phyloP scores from a whole-genome alignment of 1,140 invertebrate species.

The Paraescarpia echinospica region DNA sequence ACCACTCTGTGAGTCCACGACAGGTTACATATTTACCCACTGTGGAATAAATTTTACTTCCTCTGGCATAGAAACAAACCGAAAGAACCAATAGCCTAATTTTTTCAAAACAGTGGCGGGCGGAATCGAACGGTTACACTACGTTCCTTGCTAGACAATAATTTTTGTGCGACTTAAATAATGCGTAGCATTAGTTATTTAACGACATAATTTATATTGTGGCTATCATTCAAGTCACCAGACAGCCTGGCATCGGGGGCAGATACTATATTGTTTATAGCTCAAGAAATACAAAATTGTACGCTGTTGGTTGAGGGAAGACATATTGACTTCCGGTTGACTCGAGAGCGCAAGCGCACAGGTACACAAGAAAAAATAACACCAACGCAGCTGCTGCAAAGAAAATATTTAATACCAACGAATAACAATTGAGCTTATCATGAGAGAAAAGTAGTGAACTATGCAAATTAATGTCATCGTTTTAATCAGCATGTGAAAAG shows the following conservation, averaged over 20 bases:
- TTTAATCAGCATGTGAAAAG: background rate
- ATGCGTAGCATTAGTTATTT: background rate
- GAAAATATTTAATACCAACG: background rate
- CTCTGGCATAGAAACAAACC: no score
- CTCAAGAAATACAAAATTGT: background rate
- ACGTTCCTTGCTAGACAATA: no score
- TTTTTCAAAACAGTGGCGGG: no score
- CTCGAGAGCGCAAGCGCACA: background rate
- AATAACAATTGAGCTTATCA: background rate
- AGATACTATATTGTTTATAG: no score
- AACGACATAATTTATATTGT: no score
- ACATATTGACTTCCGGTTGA: background rate
- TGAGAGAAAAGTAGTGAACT: background rate
- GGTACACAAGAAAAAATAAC: background rate
- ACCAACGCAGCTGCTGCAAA: background rate
- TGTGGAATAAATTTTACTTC: no score
- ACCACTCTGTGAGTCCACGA: no score
- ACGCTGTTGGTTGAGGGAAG: background rate
- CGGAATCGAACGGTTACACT: no score
- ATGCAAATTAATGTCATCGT: background rate
- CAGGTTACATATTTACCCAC: no score
- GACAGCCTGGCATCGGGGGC: no score
- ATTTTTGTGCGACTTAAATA: background rate
- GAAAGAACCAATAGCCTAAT: no score
- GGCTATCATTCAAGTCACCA: no score